Evolutionary conservation across 2,113 vertebrate genomes (phyloP).

Genomic region (Phrynocephalus versicolor): DNA sequence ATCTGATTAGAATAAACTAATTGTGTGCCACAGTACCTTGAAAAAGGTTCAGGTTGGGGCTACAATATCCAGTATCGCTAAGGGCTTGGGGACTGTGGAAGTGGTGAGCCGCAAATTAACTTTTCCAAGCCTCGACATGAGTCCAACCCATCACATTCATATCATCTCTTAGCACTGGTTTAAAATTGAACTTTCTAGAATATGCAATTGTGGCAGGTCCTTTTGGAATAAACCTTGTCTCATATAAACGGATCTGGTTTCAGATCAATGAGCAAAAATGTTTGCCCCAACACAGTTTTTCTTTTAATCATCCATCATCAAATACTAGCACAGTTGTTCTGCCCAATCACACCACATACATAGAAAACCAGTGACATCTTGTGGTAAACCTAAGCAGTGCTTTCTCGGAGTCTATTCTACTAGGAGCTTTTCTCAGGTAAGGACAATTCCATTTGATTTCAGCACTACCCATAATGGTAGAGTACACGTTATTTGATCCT

Average conservation of each 20-base stretch:
- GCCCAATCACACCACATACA: accelerated
- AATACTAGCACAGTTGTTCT: background rate
- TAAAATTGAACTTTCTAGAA: conserved; percentile 11
- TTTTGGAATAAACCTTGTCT: conserved; percentile 27
- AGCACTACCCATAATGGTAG: no score
- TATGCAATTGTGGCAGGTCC: conserved; percentile 2
- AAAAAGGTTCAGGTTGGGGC: no score
- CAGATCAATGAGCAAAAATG: conserved; percentile 25
- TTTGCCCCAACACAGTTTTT: conserved; percentile 39
- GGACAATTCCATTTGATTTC: no score
- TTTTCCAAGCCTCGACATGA: no score
- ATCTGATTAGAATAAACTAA: no score
- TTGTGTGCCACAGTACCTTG: no score
- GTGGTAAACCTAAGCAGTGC: background rate
- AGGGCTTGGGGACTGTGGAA: no score
- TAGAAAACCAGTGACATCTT: conserved; percentile 28
- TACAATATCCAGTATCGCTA: no score
- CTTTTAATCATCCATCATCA: conserved; percentile 2
- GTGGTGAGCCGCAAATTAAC: no score
- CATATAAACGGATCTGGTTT: conserved; percentile 38
- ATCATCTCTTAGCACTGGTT: no score
- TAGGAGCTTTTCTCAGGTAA: background rate
- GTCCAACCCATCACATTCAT: no score
- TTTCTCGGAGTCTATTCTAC: background rate
- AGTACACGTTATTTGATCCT: no score